Evolutionary conservation across 2,797 vertebrate genomes (phyloP).

Genomic region (Arctocebus calabarensis): DNA sequence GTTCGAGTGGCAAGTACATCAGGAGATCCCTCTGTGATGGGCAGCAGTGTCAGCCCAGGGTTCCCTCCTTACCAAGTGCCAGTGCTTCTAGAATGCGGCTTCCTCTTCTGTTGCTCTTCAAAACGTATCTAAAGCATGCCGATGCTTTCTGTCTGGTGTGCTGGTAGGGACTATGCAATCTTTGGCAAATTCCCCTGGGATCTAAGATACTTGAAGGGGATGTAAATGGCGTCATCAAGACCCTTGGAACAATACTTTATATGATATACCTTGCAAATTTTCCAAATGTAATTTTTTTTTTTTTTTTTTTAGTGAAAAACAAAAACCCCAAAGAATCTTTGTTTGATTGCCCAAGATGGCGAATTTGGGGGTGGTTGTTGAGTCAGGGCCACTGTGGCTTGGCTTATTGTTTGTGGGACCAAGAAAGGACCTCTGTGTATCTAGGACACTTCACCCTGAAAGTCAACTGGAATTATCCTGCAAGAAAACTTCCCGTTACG

Average conservation of each 20-base stretch:
- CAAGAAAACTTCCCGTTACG: background rate
- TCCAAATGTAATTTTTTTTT: background rate
- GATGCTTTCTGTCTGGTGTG: no score
- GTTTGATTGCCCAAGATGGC: background rate
- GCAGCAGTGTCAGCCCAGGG: background rate
- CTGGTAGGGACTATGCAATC: no score
- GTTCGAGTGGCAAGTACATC: background rate
- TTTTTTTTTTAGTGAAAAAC: constrained; percentile 17
- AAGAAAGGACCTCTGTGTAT: no score
- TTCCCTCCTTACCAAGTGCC: no score
- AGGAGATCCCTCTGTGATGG: background rate
- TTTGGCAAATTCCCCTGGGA: background rate
- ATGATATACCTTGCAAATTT: constrained; percentile 32
- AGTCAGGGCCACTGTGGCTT: background rate
- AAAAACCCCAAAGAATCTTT: background rate
- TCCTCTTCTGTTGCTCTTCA: background rate
- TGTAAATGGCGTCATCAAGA: background rate
- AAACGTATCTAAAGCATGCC: background rate
- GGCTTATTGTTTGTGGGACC: background rate
- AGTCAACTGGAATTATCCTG: background rate
- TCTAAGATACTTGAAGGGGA: background rate
- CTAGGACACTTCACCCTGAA: no score
- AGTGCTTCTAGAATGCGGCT: accelerated
- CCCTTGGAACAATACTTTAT: background rate
- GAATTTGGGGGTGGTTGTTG: background rate